Conservation (phyloP, 2,113 vertebrate species). For the Pleuronectes platessa region DNA sequence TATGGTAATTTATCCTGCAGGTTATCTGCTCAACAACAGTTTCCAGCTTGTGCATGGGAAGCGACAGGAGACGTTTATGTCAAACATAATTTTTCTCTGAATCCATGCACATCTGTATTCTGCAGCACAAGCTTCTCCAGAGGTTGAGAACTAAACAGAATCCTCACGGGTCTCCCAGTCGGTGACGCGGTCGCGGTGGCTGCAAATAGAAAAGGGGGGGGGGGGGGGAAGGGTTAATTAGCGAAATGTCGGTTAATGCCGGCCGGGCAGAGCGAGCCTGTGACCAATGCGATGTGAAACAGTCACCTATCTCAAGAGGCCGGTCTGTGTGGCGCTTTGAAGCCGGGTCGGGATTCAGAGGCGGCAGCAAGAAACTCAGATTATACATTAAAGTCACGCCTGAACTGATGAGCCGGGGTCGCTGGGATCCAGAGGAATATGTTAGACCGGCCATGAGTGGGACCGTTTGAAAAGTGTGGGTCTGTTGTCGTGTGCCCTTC, state of each 20-base stretch:
- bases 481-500: not conserved
- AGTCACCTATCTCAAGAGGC: slow-evolving; percentile 59
- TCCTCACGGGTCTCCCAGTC: not conserved
- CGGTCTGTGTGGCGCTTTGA: slow-evolving; percentile 52
- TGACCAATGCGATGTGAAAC: slow-evolving; percentile 36
- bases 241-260: too few species aligned
- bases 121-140: not conserved
- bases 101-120: not conserved
- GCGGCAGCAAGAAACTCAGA: slow-evolving; percentile 48
- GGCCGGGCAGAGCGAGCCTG: not conserved
- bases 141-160: slow-evolving; percentile 10
- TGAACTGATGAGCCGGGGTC: slow-evolving; percentile 17
- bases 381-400: slow-evolving; percentile 50
- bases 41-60: not conserved
- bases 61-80: not conserved
- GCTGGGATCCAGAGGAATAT: too few species aligned
- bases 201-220: slow-evolving; percentile 38
- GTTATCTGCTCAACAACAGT: not conserved
- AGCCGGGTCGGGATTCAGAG: slow-evolving; percentile 53
- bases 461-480: not conserved
- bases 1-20: not conserved
- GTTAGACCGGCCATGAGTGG: slow-evolving; percentile 39
- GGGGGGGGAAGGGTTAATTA: slow-evolving; percentile 63
- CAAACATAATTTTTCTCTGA: not conserved
- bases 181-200: slow-evolving; percentile 30